phyloP scores from a whole-genome alignment of 2,113 vertebrate species.

The Clinocottus analis region DNA sequence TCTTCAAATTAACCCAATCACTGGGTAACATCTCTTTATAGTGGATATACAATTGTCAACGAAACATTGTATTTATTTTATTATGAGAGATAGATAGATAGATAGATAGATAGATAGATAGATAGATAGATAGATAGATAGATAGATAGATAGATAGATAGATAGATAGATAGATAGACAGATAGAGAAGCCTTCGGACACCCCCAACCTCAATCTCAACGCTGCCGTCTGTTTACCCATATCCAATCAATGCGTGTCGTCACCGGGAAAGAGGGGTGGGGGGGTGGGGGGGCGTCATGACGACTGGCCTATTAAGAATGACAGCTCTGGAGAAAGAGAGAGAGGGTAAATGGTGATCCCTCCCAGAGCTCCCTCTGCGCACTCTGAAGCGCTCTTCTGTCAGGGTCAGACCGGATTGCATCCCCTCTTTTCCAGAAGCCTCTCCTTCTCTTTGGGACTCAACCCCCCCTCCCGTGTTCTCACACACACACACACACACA shows the following conservation, averaged over 20 bases:
- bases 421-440: constrained; percentile 68
- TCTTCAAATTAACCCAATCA: not conserved
- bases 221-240: constrained; percentile 90
- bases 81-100: not conserved
- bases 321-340: constrained; percentile 92
- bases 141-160: constrained; percentile 1
- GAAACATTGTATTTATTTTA: not conserved
- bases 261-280: constrained; percentile 90
- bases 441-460: constrained; percentile 57
- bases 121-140: not conserved
- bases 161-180: not conserved
- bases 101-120: not conserved
- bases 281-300: constrained; percentile 92
- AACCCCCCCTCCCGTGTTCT: constrained; percentile 8
- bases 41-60: not conserved
- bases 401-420: constrained; percentile 90
- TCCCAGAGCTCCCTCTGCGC: constrained; percentile 92
- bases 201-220: constrained; percentile 83
- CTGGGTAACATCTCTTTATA: not conserved
- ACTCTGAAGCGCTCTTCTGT: constrained; percentile 88
- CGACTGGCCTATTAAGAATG: constrained; percentile 95
- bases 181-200: constrained; percentile 41
- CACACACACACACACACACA: not conserved
- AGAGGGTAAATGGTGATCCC: constrained; percentile 96
- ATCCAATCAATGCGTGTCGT: constrained; percentile 95